Base-by-base conservation (phyloP, 2,888 invertebrate genomes). In the Stegophylla sp. region DNA sequence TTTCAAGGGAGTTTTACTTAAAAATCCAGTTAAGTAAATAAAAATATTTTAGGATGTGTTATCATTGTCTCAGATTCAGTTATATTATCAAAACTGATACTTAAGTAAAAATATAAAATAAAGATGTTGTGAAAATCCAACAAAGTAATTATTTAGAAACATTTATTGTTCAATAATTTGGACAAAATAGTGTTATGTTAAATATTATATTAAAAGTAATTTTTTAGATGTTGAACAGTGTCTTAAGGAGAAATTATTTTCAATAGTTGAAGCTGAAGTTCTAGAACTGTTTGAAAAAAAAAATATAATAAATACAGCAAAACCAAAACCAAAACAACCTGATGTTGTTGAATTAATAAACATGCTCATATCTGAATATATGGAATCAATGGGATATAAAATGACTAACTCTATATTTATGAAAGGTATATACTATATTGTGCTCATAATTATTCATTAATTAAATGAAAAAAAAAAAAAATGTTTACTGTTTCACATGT, bases 381-480 rank as follows among this genome's bases (percentile, higher is more conserved):
- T 77, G 56, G 43, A 77, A 41, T 59, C 45, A 28, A 77, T 77
- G 77, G 77, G 67, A 66, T 77, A 67, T 45, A 45, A 45, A 28
- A 28, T 59, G 4, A 67, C 66, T 1, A 56, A 67, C 15, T 10
- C 53, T 23, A 45, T 67, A 23, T 77, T 77, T 20, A 56, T n/a
- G 1, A 77, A 59, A 77, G 77, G 77, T 77, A 34, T n/a, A n/a
- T n/a, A n/a, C 34, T 7, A 26, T 23, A 13, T 45, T 3, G 43
- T n/a, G n/a, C n/a, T n/a, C 23, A 23, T 20, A 13, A 45, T 23
- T 23, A 3, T 61, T 20, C 5, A n/a, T 9, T 51, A 51, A 3
- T 17, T 1, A 51, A 17, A 51, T 51, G 51, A 3, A 4, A 5
- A 3, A 1, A n/a, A 7, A n/a, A 1, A 3, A 9, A 51, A 26